Percentiles rank a stretch among this genome's conserved stretches.
Evolutionary conservation across 2,797 vertebrate species (phyloP).

Genomic region (Hydrophis major): DNA sequence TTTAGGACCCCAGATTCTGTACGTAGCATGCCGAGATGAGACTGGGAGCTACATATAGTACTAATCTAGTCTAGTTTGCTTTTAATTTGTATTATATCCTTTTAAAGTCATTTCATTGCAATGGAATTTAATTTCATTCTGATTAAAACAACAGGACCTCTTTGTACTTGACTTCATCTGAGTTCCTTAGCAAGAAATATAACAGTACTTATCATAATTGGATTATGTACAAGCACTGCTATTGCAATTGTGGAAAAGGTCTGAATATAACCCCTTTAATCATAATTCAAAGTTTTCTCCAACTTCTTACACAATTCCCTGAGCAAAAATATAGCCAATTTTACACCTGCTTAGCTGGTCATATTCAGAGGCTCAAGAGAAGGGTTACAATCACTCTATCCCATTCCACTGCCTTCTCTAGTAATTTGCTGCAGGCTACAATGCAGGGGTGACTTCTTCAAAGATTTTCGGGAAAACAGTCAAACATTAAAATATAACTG

Average conservation of each 20-base stretch:
- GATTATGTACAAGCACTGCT: not conserved
- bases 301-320: slow-evolving; percentile 20
- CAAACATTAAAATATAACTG: slow-evolving; percentile 57
- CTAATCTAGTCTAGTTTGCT: not conserved
- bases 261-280: slow-evolving; percentile 1
- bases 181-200: not conserved
- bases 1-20: not conserved
- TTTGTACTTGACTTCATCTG: slow-evolving; percentile 15
- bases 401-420: slow-evolving; percentile 3
- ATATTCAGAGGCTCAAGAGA: slow-evolving; percentile 29
- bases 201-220: slow-evolving; percentile 7
- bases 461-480: slow-evolving; percentile 49
- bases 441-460: slow-evolving; percentile 49
- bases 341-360: slow-evolving; percentile 32
- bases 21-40: not conserved
- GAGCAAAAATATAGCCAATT: slow-evolving; percentile 27
- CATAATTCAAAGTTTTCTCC: slow-evolving; percentile 17
- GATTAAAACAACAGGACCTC: slow-evolving; percentile 21
- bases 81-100: not conserved
- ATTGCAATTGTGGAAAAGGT: not conserved
- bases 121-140: not conserved
- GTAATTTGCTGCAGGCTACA: slow-evolving; percentile 41
- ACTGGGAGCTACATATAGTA: not conserved
- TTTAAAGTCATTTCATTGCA: not conserved
- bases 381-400: slow-evolving; percentile 4